These are phyloP conservation scores for Ephydatia muelleri DNA, from an alignment of 37 sponge, comb jelly and placozoan species.

Conservation along the genomic window DNA sequence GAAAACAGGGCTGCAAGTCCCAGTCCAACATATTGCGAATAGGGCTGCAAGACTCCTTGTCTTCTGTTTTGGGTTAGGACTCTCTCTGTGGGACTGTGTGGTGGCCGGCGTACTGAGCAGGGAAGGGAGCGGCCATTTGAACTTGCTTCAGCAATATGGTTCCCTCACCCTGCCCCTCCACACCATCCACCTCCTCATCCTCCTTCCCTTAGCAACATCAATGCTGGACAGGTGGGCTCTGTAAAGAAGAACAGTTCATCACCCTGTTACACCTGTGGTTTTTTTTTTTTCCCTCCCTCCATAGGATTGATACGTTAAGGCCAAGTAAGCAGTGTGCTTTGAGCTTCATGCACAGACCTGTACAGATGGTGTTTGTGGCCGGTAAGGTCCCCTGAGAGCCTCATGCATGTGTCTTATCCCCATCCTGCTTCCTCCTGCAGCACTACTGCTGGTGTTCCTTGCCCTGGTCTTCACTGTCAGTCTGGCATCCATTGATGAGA, in stretches of 20 bases:
- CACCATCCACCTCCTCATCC: slow-evolving; percentile 54
- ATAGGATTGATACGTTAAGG: slow-evolving; percentile 51
- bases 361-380: slow-evolving; percentile 12
- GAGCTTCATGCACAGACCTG: slow-evolving; percentile 22
- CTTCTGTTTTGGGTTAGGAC: slow-evolving; percentile 22
- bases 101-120: slow-evolving; percentile 32
- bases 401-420: neutral
- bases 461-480: slow-evolving; percentile 20
- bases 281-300: neutral
- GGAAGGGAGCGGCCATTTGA: slow-evolving; percentile 28
- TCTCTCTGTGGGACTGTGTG: slow-evolving; percentile 70
- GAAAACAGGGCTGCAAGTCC: neutral
- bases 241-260: too few species aligned
- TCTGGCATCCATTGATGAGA: neutral
- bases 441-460: slow-evolving; percentile 12
- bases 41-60: neutral
- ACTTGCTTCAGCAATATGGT: slow-evolving; percentile 59
- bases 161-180: slow-evolving; percentile 51
- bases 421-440: slow-evolving; percentile 18
- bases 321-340: slow-evolving; percentile 28
- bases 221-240: slow-evolving; percentile 57
- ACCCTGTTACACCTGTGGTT: too few species aligned
- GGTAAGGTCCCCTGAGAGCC: slow-evolving; percentile 6
- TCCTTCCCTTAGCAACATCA: slow-evolving; percentile 29
- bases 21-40: neutral